A percentile compares a stretch with the other conserved stretches of the same genome.
Evolutionary conservation across 1,140 invertebrate genomes (phyloP).

Genomic region (Heliconius hewitsoni): DNA sequence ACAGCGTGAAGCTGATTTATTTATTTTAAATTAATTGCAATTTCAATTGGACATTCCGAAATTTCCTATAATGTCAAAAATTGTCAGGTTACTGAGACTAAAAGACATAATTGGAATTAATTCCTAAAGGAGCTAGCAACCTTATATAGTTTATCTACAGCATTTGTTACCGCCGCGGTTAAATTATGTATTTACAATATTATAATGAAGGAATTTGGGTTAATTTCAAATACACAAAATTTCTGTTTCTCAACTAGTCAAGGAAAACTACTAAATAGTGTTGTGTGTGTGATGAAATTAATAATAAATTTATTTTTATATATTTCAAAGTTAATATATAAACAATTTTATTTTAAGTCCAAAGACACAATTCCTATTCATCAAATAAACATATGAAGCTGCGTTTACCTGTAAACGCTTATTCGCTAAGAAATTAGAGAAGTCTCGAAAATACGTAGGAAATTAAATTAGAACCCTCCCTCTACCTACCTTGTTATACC

Average conservation of each 20-base stretch:
- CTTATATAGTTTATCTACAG: neutral
- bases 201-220: conserved; percentile 1
- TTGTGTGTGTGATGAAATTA: neutral
- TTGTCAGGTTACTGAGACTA: neutral
- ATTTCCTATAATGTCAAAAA: neutral
- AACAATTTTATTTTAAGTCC: too few relatives aligned
- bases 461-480: too few relatives aligned
- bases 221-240: neutral
- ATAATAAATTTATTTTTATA: neutral
- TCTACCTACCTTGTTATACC: too few relatives aligned
- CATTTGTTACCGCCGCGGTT: neutral
- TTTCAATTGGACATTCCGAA: too few relatives aligned
- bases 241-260: conserved; percentile 1
- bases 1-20: too few relatives aligned
- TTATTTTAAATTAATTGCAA: too few relatives aligned
- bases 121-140: neutral
- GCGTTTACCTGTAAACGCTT: too few relatives aligned
- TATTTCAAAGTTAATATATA: too few relatives aligned
- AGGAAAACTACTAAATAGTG: neutral
- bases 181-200: neutral
- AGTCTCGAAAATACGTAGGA: too few relatives aligned
- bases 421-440: too few relatives aligned
- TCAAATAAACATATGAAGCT: too few relatives aligned
- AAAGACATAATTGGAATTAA: neutral
- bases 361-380: too few relatives aligned